phyloP scores from a whole-genome alignment of 2,888 invertebrate species.

The Caenorhabditis plicata region DNA sequence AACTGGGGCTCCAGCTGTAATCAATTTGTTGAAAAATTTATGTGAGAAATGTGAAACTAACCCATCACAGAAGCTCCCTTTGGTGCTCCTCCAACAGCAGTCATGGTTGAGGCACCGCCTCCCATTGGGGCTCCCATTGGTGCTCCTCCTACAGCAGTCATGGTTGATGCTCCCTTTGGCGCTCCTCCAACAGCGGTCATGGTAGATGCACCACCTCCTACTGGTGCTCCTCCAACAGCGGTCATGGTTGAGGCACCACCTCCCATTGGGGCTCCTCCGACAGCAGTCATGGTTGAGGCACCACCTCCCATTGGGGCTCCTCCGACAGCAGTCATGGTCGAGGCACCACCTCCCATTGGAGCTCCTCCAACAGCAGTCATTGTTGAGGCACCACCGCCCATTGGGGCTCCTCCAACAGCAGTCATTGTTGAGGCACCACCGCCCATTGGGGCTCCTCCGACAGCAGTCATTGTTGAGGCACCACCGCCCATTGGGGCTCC shows the following conservation, averaged over 20 bases:
- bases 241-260: constrained; percentile 34
- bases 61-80: no score
- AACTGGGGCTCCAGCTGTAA: no score
- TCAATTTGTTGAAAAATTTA: no score
- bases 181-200: constrained; percentile 3
- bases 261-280: constrained; percentile 32
- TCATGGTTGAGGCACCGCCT: constrained; percentile 1
- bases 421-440: constrained; percentile 1
- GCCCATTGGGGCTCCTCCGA: constrained; percentile 3
- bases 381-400: constrained; percentile 30
- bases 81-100: constrained; percentile 18
- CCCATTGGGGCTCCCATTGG: background rate
- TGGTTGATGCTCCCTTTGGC: constrained; percentile 9
- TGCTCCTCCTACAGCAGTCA: constrained; percentile 5
- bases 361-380: constrained; percentile 46
- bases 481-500: constrained; percentile 3
- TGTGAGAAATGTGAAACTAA: no score
- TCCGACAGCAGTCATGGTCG: constrained; percentile 53
- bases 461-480: constrained; percentile 12
- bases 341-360: constrained; percentile 29
- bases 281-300: constrained; percentile 50
- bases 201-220: background rate
- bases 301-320: constrained; percentile 33
- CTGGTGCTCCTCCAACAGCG: constrained; percentile 20
- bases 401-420: constrained; percentile 4